Percentiles rank a stretch among this genome's conserved stretches.
Evolutionary conservation across 2,797 vertebrate genomes (phyloP).

Genomic region (Sebastes taczanowskii): DNA sequence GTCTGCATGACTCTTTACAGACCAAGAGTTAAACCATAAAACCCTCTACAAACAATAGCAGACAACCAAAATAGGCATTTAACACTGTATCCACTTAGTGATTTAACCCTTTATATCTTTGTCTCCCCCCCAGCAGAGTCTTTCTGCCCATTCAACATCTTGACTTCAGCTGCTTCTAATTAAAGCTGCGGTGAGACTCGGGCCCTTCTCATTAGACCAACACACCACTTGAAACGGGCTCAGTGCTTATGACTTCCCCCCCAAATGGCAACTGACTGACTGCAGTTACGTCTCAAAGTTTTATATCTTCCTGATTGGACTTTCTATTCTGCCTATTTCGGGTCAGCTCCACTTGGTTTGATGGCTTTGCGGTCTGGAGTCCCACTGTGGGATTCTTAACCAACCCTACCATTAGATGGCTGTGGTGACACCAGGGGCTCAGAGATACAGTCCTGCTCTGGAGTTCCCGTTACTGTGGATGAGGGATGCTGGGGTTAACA

Average conservation of each 20-base stretch:
- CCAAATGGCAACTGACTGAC: constrained; percentile 35
- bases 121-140: not conserved
- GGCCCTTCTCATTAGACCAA: constrained; percentile 66
- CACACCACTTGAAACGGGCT: constrained; percentile 62
- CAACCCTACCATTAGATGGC: constrained; percentile 44
- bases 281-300: constrained; percentile 40
- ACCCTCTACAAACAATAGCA: not conserved
- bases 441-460: constrained; percentile 17
- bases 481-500: constrained; percentile 47
- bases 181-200: constrained; percentile 59
- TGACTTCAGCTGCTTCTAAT: constrained; percentile 63
- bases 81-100: not conserved
- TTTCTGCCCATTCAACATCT: constrained; percentile 43
- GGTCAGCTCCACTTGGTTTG: constrained; percentile 29
- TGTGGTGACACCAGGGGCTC: constrained; percentile 41
- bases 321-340: constrained; percentile 54
- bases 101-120: constrained; percentile 19
- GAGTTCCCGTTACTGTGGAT: constrained; percentile 17
- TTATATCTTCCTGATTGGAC: constrained; percentile 52
- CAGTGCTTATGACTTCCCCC: constrained; percentile 19
- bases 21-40: not conserved
- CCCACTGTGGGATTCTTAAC: constrained; percentile 27
- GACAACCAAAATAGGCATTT: not conserved
- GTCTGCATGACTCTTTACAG: not conserved
- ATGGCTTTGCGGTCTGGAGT: constrained; percentile 40